phyloP scores from a whole-genome alignment of 2,113 vertebrate species.

The western clawed frog (Xenopus tropicalis) region UCB_Xtro_10.0 CM004450.2:52812001-52812500 shows the following conservation, averaged over 20 bases:
- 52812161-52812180: conserved; percentile 57
- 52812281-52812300: neutral
- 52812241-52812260: conserved; percentile 60
- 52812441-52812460: neutral
- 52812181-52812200: neutral
- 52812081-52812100: conserved; percentile 53
- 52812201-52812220: conserved; percentile 49
- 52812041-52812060: conserved; percentile 63
- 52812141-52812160: conserved; percentile 57
- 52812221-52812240: conserved; percentile 53
- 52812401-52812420: neutral
- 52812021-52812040: conserved; percentile 57
- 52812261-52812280: conserved; percentile 45
- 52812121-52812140: conserved; percentile 53
- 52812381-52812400: neutral
- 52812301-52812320: neutral
- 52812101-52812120: conserved; percentile 55
- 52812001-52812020: conserved; percentile 57
- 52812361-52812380: neutral
- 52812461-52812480: neutral
- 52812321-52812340: neutral
- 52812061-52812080: conserved; percentile 58
- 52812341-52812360: neutral
- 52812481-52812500: too few relatives aligned
- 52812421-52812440: neutral